These are phyloP conservation scores for Scalopus aquaticus DNA, from an alignment of 2,113 vertebrate genomes.

Conservation along the genomic window DNA sequence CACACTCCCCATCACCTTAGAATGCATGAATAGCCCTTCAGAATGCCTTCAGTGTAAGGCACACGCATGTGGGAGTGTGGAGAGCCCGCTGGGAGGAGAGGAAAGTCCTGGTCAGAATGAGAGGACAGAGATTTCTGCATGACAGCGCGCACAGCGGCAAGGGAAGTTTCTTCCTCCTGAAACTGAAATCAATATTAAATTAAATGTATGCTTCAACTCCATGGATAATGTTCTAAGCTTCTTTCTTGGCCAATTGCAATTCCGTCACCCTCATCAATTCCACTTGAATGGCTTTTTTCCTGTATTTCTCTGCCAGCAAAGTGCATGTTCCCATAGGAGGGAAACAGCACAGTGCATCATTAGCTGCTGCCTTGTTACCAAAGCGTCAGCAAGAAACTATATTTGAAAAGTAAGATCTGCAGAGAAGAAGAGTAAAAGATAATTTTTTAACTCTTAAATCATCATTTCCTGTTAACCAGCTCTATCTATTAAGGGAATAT, in stretches of 20 bases:
- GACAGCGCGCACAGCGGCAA: slow-evolving; percentile 48
- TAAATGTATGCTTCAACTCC: slow-evolving; percentile 68
- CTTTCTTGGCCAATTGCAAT: not conserved
- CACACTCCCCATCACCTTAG: not conserved
- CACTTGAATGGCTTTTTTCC: not conserved
- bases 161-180: slow-evolving; percentile 70
- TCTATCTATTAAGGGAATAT: not conserved
- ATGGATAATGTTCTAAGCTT: slow-evolving; percentile 21
- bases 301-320: not conserved
- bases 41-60: not conserved
- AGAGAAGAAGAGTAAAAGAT: not conserved
- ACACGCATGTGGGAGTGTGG: rapidly evolving
- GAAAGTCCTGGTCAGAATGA: not conserved
- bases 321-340: not conserved
- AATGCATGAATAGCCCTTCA: not conserved
- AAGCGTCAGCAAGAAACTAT: not conserved
- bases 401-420: not conserved
- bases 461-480: not conserved
- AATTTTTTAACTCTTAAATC: not conserved
- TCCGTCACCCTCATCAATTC: not conserved
- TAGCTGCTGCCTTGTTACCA: not conserved
- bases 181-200: slow-evolving; percentile 81
- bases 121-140: not conserved
- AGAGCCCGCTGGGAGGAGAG: not conserved
- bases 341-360: not conserved